Evolutionary conservation across 2,888 invertebrate species (phyloP).

Genomic region (Nemapogon koenigi): DNA sequence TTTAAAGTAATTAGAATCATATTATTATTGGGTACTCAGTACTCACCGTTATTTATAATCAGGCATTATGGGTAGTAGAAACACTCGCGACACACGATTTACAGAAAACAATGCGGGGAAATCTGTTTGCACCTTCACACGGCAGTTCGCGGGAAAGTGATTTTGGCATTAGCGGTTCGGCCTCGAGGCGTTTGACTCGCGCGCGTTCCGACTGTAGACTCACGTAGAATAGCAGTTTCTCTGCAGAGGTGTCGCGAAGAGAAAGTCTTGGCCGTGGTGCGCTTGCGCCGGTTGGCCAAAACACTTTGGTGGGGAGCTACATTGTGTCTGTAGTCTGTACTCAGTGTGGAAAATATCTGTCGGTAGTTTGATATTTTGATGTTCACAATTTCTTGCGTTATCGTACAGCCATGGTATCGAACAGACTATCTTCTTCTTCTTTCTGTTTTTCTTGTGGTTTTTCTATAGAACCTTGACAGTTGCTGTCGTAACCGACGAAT

Average conservation of each 20-base stretch:
- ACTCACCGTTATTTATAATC: slow-evolving; percentile 48
- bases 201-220: slow-evolving; percentile 47
- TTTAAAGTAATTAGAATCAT: too few species aligned
- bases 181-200: slow-evolving; percentile 43
- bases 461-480: too few species aligned
- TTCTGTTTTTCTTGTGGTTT: too few species aligned
- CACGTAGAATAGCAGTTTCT: slow-evolving; percentile 42
- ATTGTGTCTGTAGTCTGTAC: too few species aligned
- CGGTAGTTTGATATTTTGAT: too few species aligned
- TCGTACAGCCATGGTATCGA: too few species aligned
- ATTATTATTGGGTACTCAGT: neutral
- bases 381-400: too few species aligned
- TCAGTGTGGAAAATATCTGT: too few species aligned
- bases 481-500: too few species aligned
- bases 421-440: too few species aligned
- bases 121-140: slow-evolving; percentile 34
- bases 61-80: slow-evolving; percentile 43
- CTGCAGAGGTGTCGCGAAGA: slow-evolving; percentile 56
- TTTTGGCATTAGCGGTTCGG: slow-evolving; percentile 15
- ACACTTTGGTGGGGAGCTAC: slow-evolving; percentile 22
- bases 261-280: slow-evolving; percentile 62
- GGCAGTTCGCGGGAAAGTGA: slow-evolving; percentile 31
- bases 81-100: slow-evolving; percentile 21
- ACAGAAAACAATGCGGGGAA: slow-evolving; percentile 18
- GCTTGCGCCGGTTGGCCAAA: slow-evolving; percentile 43